These are phyloP conservation scores for Cisticola juncidis DNA, from an alignment of 2,113 vertebrate species.

Conservation along the genomic window DNA sequence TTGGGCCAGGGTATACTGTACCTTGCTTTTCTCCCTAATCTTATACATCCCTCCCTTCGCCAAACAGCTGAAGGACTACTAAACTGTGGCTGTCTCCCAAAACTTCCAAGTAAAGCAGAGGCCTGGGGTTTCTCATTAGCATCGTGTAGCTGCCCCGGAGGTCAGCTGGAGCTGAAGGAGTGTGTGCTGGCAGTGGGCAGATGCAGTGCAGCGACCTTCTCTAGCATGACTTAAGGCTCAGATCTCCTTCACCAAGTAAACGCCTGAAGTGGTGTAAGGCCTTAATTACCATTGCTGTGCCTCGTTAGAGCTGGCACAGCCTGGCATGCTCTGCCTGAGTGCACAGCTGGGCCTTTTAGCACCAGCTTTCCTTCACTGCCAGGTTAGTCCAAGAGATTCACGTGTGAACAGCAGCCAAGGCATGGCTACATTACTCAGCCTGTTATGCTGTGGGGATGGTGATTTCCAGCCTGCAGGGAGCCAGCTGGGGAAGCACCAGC, in stretches of 20 bases:
- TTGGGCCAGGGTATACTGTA: not conserved
- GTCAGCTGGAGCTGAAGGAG: not conserved
- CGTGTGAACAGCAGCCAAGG: not conserved
- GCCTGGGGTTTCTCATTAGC: not conserved
- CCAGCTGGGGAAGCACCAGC: not conserved
- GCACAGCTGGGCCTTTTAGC: not conserved
- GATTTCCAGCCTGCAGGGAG: not conserved
- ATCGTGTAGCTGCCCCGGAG: not conserved
- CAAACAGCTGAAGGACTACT: not conserved
- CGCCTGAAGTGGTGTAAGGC: not conserved
- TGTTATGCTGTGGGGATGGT: not conserved
- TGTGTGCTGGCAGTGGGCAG: not conserved
- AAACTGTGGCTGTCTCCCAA: not conserved
- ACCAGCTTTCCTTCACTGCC: not conserved
- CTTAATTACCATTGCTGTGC: not conserved
- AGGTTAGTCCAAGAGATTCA: not conserved
- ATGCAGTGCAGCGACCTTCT: not conserved
- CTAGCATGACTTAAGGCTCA: not conserved
- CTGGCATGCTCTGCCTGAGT: accelerated
- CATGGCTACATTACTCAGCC: not conserved
- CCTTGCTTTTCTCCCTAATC: not conserved
- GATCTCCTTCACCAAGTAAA: not conserved
- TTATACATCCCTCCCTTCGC: not conserved
- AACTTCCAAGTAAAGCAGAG: not conserved
- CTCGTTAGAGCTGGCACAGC: accelerated